These are phyloP conservation scores for Scaptodrosophila latifasciaeformis DNA, from an alignment of 2,888 invertebrate species.

Conservation along the genomic window DNA sequence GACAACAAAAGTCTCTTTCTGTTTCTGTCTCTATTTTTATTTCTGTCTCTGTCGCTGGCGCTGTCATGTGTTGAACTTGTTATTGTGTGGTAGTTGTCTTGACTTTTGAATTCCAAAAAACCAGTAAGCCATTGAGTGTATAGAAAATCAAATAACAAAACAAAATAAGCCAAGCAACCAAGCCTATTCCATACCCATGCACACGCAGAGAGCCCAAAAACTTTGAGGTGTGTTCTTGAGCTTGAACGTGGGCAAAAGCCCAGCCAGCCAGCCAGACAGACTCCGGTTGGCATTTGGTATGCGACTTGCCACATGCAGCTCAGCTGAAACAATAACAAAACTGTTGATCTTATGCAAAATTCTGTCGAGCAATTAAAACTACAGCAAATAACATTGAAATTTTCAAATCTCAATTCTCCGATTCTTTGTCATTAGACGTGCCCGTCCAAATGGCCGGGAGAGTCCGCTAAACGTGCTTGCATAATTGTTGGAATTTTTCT, in stretches of 20 bases:
- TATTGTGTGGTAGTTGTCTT: not conserved
- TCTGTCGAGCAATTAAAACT: constrained; percentile 33
- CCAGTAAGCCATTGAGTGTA: not conserved
- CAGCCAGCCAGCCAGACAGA: not conserved
- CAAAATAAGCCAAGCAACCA: constrained; percentile 21
- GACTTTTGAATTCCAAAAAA: constrained; percentile 7
- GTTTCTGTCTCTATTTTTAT: not conserved
- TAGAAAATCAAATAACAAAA: constrained; percentile 6
- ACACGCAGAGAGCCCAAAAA: constrained; percentile 30
- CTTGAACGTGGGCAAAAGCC: constrained; percentile 55
- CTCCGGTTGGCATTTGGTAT: too few relatives aligned
- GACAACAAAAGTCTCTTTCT: too few relatives aligned
- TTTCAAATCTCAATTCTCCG: too few relatives aligned
- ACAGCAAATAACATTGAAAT: constrained; percentile 68
- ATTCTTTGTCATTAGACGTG: constrained; percentile 58
- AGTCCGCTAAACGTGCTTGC: too few relatives aligned
- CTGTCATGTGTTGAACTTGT: constrained; percentile 4
- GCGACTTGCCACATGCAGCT: constrained; percentile 14
- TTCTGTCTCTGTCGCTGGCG: not conserved
- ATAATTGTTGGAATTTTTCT: too few relatives aligned
- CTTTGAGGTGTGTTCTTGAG: constrained; percentile 74
- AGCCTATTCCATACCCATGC: too few relatives aligned
- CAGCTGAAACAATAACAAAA: constrained; percentile 22
- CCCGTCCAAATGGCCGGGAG: too few relatives aligned
- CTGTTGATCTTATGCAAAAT: too few relatives aligned